Base-by-base conservation (phyloP, 2,888 invertebrate genomes). In the Carterocephalus palaemon region DNA sequence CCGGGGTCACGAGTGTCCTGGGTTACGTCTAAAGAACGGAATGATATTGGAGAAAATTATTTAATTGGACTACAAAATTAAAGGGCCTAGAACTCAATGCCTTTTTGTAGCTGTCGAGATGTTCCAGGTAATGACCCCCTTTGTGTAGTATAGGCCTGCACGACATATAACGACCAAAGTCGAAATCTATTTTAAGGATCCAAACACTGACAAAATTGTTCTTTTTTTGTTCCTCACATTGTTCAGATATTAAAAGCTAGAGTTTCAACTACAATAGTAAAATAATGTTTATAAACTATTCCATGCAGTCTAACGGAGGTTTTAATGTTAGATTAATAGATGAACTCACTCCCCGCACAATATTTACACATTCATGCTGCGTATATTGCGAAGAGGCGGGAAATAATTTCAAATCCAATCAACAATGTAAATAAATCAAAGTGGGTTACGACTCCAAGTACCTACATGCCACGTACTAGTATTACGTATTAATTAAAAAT, bases 1-100 rank as follows among this genome's bases (percentile, higher is more conserved):
- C 75, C 60, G 66, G 64, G 81, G 84, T 79, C 77, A 74, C 51
- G 53, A 74, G 75, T 76, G 78, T 77, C 75, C 78, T 64, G 58
- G 56, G 59, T 53, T 62, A 63, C 61, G 59, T 57, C 60, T 67
- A 75, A 75, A 69, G 67, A 71, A 68, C 66, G 67, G 74, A 85
- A 76, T 84, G 83, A 84, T 85, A 86, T 80, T 73, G 65, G 72
- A 76, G 82, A 75, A 80, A 84, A 84, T 84, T 81, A 75, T 82
- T 82, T 86, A 86, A 85, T 84, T 84, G 80, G 66, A 69, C 72
- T 64, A 71, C 70, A 75, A 36, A 84, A 84, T 84, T 83, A 78
- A 73, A 57, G 72, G 75, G 75, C 75, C 65, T 68, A 58, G 72
- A 72, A 16, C 15, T 12, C 17, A 16, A 3, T 68, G 63, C 49